Base-by-base conservation (phyloP, 2,888 invertebrate genomes). In the Phyto melanocephala region DNA sequence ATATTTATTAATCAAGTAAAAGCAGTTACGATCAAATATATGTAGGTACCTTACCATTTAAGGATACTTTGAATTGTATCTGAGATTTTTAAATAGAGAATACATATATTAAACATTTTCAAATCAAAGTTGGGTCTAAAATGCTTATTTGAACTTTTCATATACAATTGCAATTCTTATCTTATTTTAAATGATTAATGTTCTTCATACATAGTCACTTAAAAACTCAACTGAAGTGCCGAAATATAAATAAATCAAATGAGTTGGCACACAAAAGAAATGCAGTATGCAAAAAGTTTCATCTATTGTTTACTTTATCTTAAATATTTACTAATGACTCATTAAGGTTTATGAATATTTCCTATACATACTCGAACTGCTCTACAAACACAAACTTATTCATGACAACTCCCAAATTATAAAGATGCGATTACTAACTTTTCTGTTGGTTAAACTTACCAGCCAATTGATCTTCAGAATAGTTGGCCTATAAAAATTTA, bases 401-500 rank as follows among this genome's bases (percentile, higher is more conserved):
- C 17, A 75, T 24, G 79, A 17, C 75, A 76, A 75, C 82, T 79
- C 70, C 82, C 82, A 52, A 82, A 75, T 70, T 63, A 13, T 15
- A 1, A 56, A 42, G 50, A 42, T 54, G 35, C 45, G 40, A 56
- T 15, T 20, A 22, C 15, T 15, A 13, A 1, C 15, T 10, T 7
- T 13, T 40, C 13, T 15, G n/a, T 1, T 10, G 50, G 33, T 67
- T 45, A 13, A 52, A 95, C 95, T 96, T 93, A 97, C 97, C 97
- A 91, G 96, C 96, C 93, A 97, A 94, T 93, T 97, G 97, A 93
- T 97, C 97, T 93, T 97, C 97, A 54, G 95, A 94, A 92, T 96
- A 97, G 90, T 95, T 95, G 88, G 95, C 96, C 97, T 96, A 93
- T 67, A 54, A 78, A 62, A 60, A 78, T 52, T n/a, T n/a, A n/a